phyloP scores from a whole-genome alignment of 2,113 vertebrate species.

The Sinocyclocheilus maitianheensis region DNA sequence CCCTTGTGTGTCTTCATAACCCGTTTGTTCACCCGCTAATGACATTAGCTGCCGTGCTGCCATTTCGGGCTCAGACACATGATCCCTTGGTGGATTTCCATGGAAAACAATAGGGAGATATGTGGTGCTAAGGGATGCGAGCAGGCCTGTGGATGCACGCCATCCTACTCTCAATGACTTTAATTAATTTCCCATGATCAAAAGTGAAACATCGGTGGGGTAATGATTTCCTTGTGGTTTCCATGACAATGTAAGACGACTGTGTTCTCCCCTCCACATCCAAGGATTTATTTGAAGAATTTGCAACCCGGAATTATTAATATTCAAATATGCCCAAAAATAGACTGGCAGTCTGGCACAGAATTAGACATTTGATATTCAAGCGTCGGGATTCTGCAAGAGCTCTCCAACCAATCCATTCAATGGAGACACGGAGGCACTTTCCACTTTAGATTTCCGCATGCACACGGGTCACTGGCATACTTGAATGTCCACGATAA shows the following conservation, averaged over 20 bases:
- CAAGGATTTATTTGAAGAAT: slow-evolving; percentile 35
- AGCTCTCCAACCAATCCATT: not conserved
- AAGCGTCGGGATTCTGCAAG: not conserved
- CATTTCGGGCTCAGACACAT: slow-evolving; percentile 55
- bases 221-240: slow-evolving; percentile 52
- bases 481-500: not conserved
- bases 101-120: slow-evolving; percentile 14
- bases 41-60: slow-evolving; percentile 54
- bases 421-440: not conserved
- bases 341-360: slow-evolving; percentile 15
- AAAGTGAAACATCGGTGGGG: slow-evolving; percentile 38
- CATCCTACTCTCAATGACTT: slow-evolving; percentile 18
- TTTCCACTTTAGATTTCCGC: not conserved
- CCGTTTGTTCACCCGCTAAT: slow-evolving; percentile 59
- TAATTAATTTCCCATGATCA: slow-evolving; percentile 53
- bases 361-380: slow-evolving; percentile 3
- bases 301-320: slow-evolving; percentile 37
- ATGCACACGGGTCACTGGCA: not conserved
- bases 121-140: slow-evolving; percentile 44
- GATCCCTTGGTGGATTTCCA: slow-evolving; percentile 50
- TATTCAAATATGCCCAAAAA: slow-evolving; percentile 49
- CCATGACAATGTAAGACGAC: slow-evolving; percentile 58
- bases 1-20: slow-evolving; percentile 47
- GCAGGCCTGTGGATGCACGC: slow-evolving; percentile 26
- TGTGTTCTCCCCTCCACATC: not conserved